These are phyloP conservation scores for Oryctes rhinoceros DNA, from an alignment of 1,140 invertebrate species.

Conservation along the genomic window DNA sequence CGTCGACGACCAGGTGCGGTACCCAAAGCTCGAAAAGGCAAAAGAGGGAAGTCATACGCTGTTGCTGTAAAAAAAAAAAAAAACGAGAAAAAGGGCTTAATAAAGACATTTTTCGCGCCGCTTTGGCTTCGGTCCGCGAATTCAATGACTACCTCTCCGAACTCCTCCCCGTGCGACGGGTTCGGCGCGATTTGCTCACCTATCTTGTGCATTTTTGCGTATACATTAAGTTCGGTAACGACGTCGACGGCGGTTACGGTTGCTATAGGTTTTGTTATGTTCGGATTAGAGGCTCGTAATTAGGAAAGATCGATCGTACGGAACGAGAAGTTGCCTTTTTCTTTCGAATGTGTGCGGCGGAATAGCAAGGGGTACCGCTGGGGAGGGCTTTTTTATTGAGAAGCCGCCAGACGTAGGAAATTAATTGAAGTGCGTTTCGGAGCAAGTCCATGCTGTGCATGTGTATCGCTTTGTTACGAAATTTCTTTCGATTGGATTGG, in stretches of 20 bases:
- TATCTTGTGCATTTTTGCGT: background rate
- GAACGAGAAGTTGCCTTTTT: slow-evolving; percentile 28
- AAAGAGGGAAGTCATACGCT: background rate
- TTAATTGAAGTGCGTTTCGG: slow-evolving; percentile 39
- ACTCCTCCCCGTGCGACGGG: background rate
- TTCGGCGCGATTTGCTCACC: background rate
- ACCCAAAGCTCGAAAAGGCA: background rate
- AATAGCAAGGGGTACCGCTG: background rate
- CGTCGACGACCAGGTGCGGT: background rate
- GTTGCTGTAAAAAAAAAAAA: too few relatives aligned
- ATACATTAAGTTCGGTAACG: background rate
- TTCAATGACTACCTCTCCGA: background rate
- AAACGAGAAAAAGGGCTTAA: background rate
- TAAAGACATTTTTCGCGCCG: slow-evolving; percentile 1
- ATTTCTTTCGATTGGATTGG: too few relatives aligned
- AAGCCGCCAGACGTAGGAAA: slow-evolving; percentile 36
- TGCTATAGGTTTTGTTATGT: background rate
- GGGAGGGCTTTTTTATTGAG: slow-evolving; percentile 14
- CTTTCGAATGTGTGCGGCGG: background rate
- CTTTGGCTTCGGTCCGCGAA: background rate
- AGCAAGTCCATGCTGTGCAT: too few relatives aligned
- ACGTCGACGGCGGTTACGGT: background rate
- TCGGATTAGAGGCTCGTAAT: background rate
- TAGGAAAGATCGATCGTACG: slow-evolving; percentile 13
- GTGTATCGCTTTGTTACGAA: too few relatives aligned